phyloP scores from a whole-genome alignment of 2,113 vertebrate species.

The Heteronetta atricapilla region DNA sequence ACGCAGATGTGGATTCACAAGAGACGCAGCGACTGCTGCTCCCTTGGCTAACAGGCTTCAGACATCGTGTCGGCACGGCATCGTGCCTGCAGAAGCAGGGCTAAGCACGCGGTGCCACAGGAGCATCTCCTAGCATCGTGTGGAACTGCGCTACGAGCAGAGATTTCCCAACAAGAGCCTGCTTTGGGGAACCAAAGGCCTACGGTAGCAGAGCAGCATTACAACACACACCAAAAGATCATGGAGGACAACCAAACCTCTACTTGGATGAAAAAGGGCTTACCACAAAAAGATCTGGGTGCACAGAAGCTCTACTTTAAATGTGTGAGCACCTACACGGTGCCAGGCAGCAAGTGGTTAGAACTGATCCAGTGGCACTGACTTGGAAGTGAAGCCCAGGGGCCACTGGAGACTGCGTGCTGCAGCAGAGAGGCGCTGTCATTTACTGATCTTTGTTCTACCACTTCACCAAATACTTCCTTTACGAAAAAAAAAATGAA shows the following conservation, averaged over 20 bases:
- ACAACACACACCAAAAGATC: background rate
- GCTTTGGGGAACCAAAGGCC: slow-evolving; percentile 41
- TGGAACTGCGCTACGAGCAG: background rate
- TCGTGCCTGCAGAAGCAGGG: background rate
- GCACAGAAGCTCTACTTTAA: background rate
- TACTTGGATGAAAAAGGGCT: background rate
- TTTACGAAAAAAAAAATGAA: background rate
- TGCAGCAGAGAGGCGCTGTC: background rate
- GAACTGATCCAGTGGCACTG: background rate
- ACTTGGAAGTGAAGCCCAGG: background rate
- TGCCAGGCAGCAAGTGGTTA: background rate
- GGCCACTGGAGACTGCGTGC: background rate
- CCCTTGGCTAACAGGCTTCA: background rate
- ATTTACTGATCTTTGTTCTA: background rate
- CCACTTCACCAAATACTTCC: background rate
- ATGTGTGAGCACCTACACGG: background rate
- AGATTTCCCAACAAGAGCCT: background rate
- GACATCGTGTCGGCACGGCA: background rate
- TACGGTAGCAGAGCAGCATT: background rate
- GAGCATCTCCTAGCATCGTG: slow-evolving; percentile 14
- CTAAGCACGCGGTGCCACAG: slow-evolving; percentile 1
- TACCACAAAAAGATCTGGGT: slow-evolving; percentile 21
- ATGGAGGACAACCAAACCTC: slow-evolving; percentile 16
- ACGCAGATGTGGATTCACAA: background rate
- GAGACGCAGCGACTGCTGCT: slow-evolving; percentile 3